Conservation (phyloP, 2,888 invertebrate genomes). For the Pyrgus malvae region DNA sequence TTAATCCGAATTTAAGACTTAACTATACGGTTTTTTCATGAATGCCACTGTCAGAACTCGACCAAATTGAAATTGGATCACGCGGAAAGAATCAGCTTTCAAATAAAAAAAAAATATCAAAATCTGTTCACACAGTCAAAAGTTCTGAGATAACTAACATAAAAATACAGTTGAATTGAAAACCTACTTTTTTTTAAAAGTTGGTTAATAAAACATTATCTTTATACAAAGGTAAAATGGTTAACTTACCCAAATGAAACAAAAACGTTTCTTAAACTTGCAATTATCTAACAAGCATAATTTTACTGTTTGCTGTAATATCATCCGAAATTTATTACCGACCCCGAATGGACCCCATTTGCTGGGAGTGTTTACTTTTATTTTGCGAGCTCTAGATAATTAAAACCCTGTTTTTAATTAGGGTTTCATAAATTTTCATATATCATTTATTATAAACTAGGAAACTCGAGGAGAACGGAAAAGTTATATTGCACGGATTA, state of each 20-base stretch:
- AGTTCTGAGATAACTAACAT: too few species aligned
- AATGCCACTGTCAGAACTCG: too few species aligned
- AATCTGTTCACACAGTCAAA: too few species aligned
- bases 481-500: slow-evolving; percentile 13
- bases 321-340: slow-evolving; percentile 28
- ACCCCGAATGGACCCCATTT: slow-evolving; percentile 26
- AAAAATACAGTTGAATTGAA: too few species aligned
- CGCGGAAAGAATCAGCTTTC: too few species aligned
- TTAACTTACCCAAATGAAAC: slow-evolving; percentile 40
- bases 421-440: slow-evolving; percentile 26
- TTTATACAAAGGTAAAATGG: slow-evolving; percentile 16
- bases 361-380: slow-evolving; percentile 30
- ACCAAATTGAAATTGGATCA: too few species aligned
- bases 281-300: slow-evolving; percentile 47
- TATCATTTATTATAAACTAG: slow-evolving; percentile 3
- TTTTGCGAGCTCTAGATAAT: slow-evolving; percentile 31
- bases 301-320: slow-evolving; percentile 38
- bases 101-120: too few species aligned
- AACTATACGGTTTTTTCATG: too few species aligned
- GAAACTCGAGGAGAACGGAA: not conserved
- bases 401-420: slow-evolving; percentile 30
- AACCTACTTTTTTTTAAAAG: too few species aligned
- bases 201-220: too few species aligned
- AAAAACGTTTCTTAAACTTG: slow-evolving; percentile 47
- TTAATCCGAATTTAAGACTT: too few species aligned